Evolutionary conservation across 2,113 vertebrate genomes (phyloP), one percentile per base, ranked within the genome.

Genomic region (Propithecus coquereli): DNA sequence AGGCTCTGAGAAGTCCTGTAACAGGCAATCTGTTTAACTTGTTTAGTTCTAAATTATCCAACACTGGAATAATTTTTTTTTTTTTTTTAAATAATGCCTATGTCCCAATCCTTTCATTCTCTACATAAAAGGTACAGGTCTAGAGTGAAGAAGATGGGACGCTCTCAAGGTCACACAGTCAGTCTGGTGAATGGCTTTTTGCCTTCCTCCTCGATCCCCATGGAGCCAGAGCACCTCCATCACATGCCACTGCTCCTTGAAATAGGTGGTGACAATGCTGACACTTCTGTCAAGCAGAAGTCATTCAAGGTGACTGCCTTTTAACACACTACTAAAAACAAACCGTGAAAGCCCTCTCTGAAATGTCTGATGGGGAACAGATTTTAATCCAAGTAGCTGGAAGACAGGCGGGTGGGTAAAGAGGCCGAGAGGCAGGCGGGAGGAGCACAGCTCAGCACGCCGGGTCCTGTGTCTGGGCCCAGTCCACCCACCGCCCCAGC

Each of bases 281-380:
- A 98, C 95, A 87, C 65, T 84, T 91, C 92, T 90, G 84, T 97
- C 97, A 98, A 95, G 96, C 95, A 96, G 80, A 95, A 97, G 92
- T 94, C 96, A 94, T 54, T 97, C 96, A 95, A 90, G 90, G 94
- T 96, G 95, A 90, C 74, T 81, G 90, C 65, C 86, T 97, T 90
- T 87, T 87, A 63, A 93, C 90, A 92, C 61, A 83, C 34, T 61
- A 94, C 96, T 71, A 13, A 94, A 96, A 96, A 97, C 94, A 97
- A 95, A 94, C 22, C 14, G 5, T 63, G 50, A 61, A 87, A 93
- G 59, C 34, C 14, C 12, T 81, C 70, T 87, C 83, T 68, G 83
- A 66, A 86, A 81, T 34, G 65, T 80, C 77, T 96, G 94, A 96
- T 92, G 94, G 95, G 92, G 92, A 97, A 94, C 92, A 96, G 96